phyloP scores from a whole-genome alignment of 2,113 vertebrate species.

The Burhinus bistriatus region DNA sequence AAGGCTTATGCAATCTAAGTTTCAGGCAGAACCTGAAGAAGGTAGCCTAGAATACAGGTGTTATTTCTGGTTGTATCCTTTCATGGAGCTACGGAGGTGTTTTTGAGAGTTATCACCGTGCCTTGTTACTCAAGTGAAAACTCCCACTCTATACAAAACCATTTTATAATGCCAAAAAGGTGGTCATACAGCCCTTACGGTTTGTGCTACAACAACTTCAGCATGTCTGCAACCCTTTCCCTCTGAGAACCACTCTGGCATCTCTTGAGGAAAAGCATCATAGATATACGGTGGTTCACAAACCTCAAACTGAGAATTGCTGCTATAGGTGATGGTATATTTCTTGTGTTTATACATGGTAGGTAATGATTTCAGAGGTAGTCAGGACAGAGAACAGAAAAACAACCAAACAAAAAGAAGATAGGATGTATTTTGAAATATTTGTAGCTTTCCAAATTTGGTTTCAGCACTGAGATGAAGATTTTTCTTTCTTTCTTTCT shows the following conservation, averaged over 20 bases:
- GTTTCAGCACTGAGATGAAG: neutral
- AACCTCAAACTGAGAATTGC: neutral
- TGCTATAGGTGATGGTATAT: neutral
- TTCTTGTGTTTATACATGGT: neutral
- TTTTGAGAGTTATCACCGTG: neutral
- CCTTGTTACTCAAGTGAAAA: neutral
- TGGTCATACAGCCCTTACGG: neutral
- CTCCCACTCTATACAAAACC: neutral
- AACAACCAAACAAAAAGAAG: fast-evolving
- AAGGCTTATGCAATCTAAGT: neutral
- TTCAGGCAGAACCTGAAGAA: neutral
- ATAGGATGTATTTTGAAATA: neutral
- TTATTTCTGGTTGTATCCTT: neutral
- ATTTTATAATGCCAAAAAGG: neutral
- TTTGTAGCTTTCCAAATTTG: neutral
- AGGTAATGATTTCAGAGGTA: neutral
- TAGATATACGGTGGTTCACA: neutral
- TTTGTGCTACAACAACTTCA: neutral
- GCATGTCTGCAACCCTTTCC: neutral
- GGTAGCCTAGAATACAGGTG: neutral
- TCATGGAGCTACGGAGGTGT: neutral
- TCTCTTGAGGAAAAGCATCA: neutral
- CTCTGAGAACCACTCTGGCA: neutral
- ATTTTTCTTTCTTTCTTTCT: neutral
- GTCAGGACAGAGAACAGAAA: neutral